A percentile compares a stretch with the other conserved stretches of the same genome.
Conservation (phyloP, 2,888 invertebrate species). For the Heliconius hortense region DNA sequence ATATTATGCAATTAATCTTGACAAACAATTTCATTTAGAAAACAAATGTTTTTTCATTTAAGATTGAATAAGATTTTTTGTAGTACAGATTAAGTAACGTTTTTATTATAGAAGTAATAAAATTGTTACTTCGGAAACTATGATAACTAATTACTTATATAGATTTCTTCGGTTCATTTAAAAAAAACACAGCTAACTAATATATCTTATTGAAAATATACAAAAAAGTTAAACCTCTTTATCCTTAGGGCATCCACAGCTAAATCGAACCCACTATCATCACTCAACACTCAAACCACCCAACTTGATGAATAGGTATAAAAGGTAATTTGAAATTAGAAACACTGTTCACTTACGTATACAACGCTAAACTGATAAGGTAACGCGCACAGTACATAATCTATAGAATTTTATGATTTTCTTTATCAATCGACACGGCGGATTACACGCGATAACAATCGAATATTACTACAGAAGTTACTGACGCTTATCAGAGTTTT, state of each 20-base stretch:
- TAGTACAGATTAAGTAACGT: no score
- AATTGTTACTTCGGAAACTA: no score
- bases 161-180: no score
- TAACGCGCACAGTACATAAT: constrained; percentile 63
- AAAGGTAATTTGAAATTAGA: not conserved
- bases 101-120: no score
- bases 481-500: constrained; percentile 29
- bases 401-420: constrained; percentile 75
- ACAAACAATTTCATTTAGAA: no score
- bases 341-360: constrained; percentile 34
- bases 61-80: no score
- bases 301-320: constrained; percentile 33
- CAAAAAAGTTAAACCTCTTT: not conserved
- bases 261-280: not conserved
- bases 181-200: not conserved
- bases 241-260: not conserved
- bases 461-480: constrained; percentile 46
- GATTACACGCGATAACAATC: constrained; percentile 78
- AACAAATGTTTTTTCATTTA: no score
- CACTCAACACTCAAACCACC: constrained; percentile 22
- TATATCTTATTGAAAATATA: not conserved
- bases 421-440: constrained; percentile 75
- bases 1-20: no score
- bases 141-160: not conserved
- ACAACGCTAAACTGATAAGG: constrained; percentile 45